These are phyloP conservation scores for Sebastiscus albofasciatus DNA, from an alignment of 2,797 vertebrate species.

Conservation along the genomic window DNA sequence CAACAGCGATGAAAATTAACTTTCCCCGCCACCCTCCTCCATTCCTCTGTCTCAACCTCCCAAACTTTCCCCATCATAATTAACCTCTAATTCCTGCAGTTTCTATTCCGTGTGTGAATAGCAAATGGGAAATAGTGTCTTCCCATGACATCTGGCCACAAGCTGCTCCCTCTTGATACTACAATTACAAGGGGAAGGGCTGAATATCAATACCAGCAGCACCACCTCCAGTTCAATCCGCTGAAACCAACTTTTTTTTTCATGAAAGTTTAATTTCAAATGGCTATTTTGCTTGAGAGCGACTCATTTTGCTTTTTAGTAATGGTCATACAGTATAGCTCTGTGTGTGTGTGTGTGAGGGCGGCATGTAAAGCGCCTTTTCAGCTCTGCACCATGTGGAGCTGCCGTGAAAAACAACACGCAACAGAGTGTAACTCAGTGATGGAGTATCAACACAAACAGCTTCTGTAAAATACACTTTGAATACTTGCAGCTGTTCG, in stretches of 20 bases:
- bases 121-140: constrained; percentile 73
- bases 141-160: constrained; percentile 76
- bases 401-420: constrained; percentile 1
- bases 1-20: constrained; percentile 72
- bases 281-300: constrained; percentile 15
- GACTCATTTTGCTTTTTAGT: constrained; percentile 23
- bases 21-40: constrained; percentile 48
- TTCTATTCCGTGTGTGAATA: constrained; percentile 71
- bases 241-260: constrained; percentile 3
- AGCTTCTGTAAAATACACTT: constrained; percentile 17
- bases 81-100: constrained; percentile 79
- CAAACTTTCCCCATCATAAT: constrained; percentile 71
- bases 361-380: constrained; percentile 11
- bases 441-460: constrained; percentile 15
- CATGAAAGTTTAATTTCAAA: constrained; percentile 55
- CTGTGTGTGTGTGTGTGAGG: not conserved
- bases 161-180: constrained; percentile 73
- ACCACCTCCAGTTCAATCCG: constrained; percentile 22
- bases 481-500: constrained; percentile 6
- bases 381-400: not conserved
- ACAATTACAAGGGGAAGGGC: constrained; percentile 43
- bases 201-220: constrained; percentile 56
- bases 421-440: constrained; percentile 33
- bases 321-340: not conserved
- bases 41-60: constrained; percentile 31